Conservation (phyloP, 2,113 vertebrate genomes). For the Cichladusa arquata region DNA sequence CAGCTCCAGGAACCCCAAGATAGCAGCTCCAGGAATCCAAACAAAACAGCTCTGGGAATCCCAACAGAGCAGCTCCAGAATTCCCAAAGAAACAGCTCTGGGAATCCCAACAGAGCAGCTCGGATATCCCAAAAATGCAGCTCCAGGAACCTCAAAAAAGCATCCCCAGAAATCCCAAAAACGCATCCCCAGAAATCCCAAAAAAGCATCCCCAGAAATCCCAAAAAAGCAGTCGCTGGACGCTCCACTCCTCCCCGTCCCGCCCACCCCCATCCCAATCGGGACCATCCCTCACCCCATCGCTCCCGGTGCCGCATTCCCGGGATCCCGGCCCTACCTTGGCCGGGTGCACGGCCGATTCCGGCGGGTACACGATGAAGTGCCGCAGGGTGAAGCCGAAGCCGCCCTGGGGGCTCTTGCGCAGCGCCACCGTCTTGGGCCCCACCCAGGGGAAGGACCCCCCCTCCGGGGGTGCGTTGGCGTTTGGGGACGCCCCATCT, state of each 20-base stretch:
- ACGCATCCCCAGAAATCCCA: too few relatives aligned
- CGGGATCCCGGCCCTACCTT: conserved; percentile 75
- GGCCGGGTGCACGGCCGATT: conserved; percentile 84
- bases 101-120: too few relatives aligned
- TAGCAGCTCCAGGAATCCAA: too few relatives aligned
- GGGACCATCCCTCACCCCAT: rapidly evolving
- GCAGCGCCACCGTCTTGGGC: conserved; percentile 86
- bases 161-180: too few relatives aligned
- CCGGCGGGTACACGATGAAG: conserved; percentile 97
- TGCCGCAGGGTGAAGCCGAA: conserved; percentile 96
- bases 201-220: not conserved
- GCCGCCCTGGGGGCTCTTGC: conserved; percentile 89
- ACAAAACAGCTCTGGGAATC: too few relatives aligned
- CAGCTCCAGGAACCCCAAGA: too few relatives aligned
- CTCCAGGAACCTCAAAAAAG: too few relatives aligned
- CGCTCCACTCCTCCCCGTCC: rapidly evolving
- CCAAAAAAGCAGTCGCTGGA: rapidly evolving
- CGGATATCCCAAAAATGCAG: too few relatives aligned
- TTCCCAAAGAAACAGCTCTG: too few relatives aligned
- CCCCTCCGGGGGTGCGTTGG: conserved; percentile 80
- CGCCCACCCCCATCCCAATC: rapidly evolving
- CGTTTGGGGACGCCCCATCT: conserved; percentile 82
- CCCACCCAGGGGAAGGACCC: conserved; percentile 84
- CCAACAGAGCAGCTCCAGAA: too few relatives aligned
- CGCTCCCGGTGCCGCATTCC: rapidly evolving